Percentiles rank a stretch among this genome's conserved stretches.
Evolutionary conservation across 2,113 vertebrate genomes (phyloP).

Genomic region (Alces alces): DNA sequence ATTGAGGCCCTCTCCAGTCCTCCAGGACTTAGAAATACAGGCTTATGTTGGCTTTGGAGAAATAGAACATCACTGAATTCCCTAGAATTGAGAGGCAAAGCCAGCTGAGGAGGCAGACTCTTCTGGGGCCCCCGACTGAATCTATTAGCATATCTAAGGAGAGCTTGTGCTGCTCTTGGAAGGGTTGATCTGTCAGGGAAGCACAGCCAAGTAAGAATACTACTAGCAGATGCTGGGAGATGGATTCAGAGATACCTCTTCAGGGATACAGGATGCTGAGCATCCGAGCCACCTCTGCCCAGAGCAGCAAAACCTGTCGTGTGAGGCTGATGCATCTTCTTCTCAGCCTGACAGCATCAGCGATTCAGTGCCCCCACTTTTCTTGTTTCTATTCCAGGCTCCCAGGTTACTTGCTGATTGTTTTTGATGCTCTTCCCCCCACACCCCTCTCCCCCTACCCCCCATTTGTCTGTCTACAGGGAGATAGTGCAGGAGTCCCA

Average conservation of each 20-base stretch:
- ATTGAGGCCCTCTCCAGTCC: background rate
- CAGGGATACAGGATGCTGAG: background rate
- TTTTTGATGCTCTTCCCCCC: rapidly evolving
- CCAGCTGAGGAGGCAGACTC: background rate
- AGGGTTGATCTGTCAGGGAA: background rate
- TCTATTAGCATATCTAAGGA: background rate
- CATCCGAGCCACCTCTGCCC: background rate
- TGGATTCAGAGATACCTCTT: background rate
- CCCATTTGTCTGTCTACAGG: background rate
- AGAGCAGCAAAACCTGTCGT: background rate
- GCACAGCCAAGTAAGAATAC: background rate
- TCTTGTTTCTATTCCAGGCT: background rate
- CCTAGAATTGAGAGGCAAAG: background rate
- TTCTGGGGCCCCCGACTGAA: rapidly evolving
- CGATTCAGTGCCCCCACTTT: too few relatives aligned
- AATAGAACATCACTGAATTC: too few relatives aligned
- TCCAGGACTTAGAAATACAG: background rate
- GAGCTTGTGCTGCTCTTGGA: background rate
- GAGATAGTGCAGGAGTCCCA: background rate
- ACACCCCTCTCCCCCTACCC: rapidly evolving
- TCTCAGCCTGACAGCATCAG: rapidly evolving
- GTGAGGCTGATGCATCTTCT: background rate
- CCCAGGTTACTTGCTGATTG: background rate
- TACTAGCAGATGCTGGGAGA: background rate
- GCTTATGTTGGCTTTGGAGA: background rate